Evolutionary conservation across 2,888 invertebrate genomes (phyloP), one percentile per base, ranked within the genome.

Genomic region (Drosophila quasianomalipes): DNA sequence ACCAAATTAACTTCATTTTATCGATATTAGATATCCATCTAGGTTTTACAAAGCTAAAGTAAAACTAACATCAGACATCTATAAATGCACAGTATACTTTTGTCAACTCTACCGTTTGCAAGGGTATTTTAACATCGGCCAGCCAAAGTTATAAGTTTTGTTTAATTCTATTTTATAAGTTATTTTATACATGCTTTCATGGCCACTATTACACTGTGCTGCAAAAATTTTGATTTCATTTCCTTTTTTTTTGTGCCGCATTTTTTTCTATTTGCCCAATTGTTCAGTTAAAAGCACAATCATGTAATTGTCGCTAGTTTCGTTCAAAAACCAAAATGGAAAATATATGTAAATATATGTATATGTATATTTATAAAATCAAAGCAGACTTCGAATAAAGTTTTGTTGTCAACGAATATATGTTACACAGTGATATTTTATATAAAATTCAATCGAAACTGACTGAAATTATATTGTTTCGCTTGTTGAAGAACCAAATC

Each of bases 191-290:
- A 79, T 79, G 80, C 76, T 73, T 73, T 64, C 49, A 62, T 57
- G 57, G 79, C 72, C 76, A 79, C 76, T 59, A 79, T 79, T 76
- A 76, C 76, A 77, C 80, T 71, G 84, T 82, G 79, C 81, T 81
- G 35, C 67, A 67, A 64, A 28, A 70, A 74, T 62, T 52, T 79
- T 39, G 52, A 66, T 51, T 31, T 60, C 33, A 65, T 65, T 55
- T 55, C 58, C 71, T 35, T 35, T 35, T 35, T 16, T 35, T 35
- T 35, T 35, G 35, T 35, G 35, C 16, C 35, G 35, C 35, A 35
- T 35, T 35, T 35, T 35, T 16, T 35, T 35, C 35, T 47, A 30
- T 28, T 65, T 63, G 30, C 55, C 77, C 77, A 79, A 82, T 76
- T 59, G 35, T 65, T 74, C 47, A 54, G 52, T 72, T 72, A 33